Percentiles rank a stretch among this genome's conserved stretches.
Conservation (phyloP, 2,113 vertebrate species). For the Lanius ludovicianus region DNA sequence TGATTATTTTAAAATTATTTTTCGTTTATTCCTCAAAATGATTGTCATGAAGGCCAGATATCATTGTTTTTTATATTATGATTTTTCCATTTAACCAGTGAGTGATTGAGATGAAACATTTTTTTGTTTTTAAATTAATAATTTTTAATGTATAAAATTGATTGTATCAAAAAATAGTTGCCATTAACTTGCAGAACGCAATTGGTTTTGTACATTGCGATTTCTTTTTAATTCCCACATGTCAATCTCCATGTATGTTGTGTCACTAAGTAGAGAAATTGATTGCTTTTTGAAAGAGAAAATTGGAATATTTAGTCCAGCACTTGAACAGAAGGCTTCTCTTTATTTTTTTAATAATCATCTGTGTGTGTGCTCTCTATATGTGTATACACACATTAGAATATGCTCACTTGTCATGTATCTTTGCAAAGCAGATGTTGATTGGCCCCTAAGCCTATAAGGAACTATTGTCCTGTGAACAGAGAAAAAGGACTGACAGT, state of each 20-base stretch:
- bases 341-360: not conserved
- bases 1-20: not conserved
- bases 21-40: not conserved
- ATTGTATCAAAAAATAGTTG: not conserved
- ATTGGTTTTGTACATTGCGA: not conserved
- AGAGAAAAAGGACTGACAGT: not conserved
- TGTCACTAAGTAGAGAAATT: not conserved
- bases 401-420: constrained; percentile 15
- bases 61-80: not conserved
- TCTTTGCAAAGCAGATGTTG: constrained; percentile 31
- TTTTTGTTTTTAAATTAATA: not conserved
- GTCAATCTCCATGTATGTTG: not conserved
- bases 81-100: not conserved
- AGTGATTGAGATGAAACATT: not conserved
- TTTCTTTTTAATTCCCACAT: not conserved
- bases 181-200: not conserved
- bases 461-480: constrained; percentile 29
- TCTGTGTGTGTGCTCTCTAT: not conserved
- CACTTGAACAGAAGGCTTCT: not conserved
- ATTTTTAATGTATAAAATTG: not conserved
- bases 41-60: not conserved
- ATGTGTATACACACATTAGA: not conserved
- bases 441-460: not conserved
- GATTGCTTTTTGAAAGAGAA: not conserved
- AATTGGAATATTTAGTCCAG: not conserved